Percentiles rank a stretch among this genome's conserved stretches.
These are phyloP conservation scores for Amazona ochrocephala DNA, from an alignment of 2,797 vertebrate species.

Conservation along the genomic window DNA sequence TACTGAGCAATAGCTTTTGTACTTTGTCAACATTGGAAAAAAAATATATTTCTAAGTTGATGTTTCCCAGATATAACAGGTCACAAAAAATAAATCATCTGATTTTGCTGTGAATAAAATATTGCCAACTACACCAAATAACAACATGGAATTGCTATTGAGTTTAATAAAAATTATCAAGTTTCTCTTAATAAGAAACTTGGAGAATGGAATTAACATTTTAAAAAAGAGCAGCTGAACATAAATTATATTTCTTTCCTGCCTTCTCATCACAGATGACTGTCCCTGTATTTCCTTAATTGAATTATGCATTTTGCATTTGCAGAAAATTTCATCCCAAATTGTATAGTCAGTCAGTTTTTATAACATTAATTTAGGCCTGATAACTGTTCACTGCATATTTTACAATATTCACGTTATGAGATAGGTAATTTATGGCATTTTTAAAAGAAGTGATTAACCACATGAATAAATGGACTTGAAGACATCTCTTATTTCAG, in stretches of 20 bases:
- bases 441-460: background rate
- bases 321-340: background rate
- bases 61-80: background rate
- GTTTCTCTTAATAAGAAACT: background rate
- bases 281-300: background rate
- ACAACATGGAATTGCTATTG: background rate
- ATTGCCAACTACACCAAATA: background rate
- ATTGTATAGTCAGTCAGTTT: background rate
- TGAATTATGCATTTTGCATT: background rate
- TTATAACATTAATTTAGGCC: background rate
- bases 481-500: background rate
- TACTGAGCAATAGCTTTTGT: background rate
- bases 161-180: background rate
- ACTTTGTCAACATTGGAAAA: background rate
- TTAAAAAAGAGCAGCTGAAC: background rate
- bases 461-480: background rate
- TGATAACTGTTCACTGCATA: background rate
- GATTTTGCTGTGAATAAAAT: background rate
- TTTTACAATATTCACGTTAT: background rate
- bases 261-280: background rate
- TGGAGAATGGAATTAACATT: background rate
- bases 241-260: background rate
- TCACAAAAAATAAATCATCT: background rate
- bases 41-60: background rate
- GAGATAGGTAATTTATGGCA: background rate